Evolutionary conservation across 2,888 invertebrate genomes (phyloP).

Genomic region (Trissolcus brochymenae): DNA sequence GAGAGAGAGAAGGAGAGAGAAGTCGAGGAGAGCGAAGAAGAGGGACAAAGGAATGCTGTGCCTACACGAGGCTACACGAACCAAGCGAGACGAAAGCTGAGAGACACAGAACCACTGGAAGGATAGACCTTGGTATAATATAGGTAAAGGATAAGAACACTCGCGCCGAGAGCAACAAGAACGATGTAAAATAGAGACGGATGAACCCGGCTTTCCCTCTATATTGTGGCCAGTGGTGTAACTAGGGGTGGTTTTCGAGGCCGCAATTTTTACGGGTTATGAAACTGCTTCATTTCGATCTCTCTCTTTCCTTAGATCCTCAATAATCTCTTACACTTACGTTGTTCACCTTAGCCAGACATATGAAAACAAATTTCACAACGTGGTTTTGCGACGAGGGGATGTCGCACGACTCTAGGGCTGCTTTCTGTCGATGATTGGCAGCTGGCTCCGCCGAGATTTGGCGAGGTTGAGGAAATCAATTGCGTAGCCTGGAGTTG

Average conservation of each 20-base stretch:
- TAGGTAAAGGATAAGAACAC: conserved; percentile 40
- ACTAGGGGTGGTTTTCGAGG: conserved; percentile 51
- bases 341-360: conserved; percentile 12
- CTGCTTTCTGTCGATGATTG: conserved; percentile 19
- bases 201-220: conserved; percentile 23
- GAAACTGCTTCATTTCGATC: conserved; percentile 12
- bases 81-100: conserved; percentile 30
- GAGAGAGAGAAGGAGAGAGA: too few relatives aligned
- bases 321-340: conserved; percentile 8
- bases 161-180: conserved; percentile 22
- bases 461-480: conserved; percentile 16
- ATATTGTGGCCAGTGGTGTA: conserved; percentile 47
- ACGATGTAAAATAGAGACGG: conserved; percentile 16
- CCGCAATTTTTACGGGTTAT: conserved; percentile 25
- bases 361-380: conserved; percentile 24
- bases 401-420: not conserved
- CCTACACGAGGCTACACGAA: conserved; percentile 12
- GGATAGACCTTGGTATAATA: conserved; percentile 36
- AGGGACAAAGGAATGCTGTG: conserved; percentile 50
- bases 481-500: conserved; percentile 18
- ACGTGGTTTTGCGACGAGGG: conserved; percentile 23
- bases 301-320: conserved; percentile 8
- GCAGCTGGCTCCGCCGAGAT: conserved; percentile 19
- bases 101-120: conserved; percentile 32
- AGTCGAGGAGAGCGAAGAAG: conserved; percentile 31